Percentiles rank a stretch among this genome's conserved stretches.
phyloP scores from a whole-genome alignment of 2,888 invertebrate genomes.

The Panzeria rudis region DNA sequence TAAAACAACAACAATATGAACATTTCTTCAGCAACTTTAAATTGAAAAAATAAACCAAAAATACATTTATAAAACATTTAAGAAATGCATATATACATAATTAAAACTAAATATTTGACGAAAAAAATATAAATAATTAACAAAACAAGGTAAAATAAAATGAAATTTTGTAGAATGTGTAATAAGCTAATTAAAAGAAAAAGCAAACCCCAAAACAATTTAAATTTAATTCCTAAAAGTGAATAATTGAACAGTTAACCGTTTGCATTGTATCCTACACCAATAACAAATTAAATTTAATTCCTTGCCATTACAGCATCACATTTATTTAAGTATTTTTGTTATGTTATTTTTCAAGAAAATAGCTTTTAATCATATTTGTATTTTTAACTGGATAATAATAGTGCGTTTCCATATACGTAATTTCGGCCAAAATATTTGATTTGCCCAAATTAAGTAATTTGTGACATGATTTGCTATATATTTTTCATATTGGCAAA shows the following conservation, averaged over 20 bases:
- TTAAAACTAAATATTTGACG: conserved; percentile 42
- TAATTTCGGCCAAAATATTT: too few relatives aligned
- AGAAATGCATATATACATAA: conserved; percentile 14
- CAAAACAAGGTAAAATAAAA: conserved; percentile 51
- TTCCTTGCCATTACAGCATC: too few relatives aligned
- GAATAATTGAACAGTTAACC: background rate
- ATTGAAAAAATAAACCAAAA: conserved; percentile 37
- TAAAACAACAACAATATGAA: conserved; percentile 50
- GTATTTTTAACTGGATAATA: too few relatives aligned
- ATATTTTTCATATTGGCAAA: too few relatives aligned
- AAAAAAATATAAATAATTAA: conserved; percentile 32
- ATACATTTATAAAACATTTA: conserved; percentile 43
- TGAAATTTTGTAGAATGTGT: conserved; percentile 66
- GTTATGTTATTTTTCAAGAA: too few relatives aligned
- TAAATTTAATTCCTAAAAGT: background rate
- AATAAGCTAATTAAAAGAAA: conserved; percentile 15
- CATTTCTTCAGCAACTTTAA: conserved; percentile 56
- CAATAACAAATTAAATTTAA: background rate
- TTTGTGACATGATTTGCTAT: too few relatives aligned
- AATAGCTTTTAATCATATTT: too few relatives aligned
- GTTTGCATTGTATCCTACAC: conserved; percentile 20
- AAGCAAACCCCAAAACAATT: background rate
- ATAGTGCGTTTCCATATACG: too few relatives aligned
- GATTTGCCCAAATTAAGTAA: too few relatives aligned
- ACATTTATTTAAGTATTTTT: too few relatives aligned